Evolutionary conservation across 1,140 invertebrate species (phyloP).

Genomic region (Drosophila santomea): DNA sequence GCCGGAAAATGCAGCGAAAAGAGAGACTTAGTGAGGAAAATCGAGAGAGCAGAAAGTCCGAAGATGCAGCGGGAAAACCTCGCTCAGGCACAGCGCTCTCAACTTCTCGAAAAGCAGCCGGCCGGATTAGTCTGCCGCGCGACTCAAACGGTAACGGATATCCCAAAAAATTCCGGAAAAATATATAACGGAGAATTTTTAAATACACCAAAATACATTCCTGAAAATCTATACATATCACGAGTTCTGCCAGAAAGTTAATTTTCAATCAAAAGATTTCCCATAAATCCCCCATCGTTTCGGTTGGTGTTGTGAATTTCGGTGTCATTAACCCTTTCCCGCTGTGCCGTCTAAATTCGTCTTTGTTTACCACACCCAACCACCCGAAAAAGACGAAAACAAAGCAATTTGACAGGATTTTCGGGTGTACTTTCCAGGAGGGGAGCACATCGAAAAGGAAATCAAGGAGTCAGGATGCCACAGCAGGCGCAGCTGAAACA

Average conservation of each 20-base stretch:
- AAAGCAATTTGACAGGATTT: slow-evolving; percentile 18
- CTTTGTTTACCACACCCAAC: slow-evolving; percentile 17
- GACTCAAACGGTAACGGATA: slow-evolving; percentile 64
- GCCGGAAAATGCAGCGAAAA: slow-evolving; percentile 56
- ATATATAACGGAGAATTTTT: slow-evolving; percentile 3
- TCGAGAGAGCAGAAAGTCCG: slow-evolving; percentile 18
- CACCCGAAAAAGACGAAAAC: slow-evolving; percentile 20
- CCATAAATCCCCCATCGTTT: slow-evolving; percentile 7
- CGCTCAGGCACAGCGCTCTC: slow-evolving; percentile 15
- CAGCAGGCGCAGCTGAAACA: slow-evolving; percentile 64
- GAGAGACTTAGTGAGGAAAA: slow-evolving; percentile 20
- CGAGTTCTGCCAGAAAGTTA: slow-evolving; percentile 6
- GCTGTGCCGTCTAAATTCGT: slow-evolving; percentile 18
- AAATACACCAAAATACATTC: slow-evolving; percentile 33
- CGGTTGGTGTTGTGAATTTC: slow-evolving; percentile 13
- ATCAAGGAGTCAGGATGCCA: slow-evolving; percentile 52
- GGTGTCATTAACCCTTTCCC: slow-evolving; percentile 41
- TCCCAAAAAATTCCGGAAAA: slow-evolving; percentile 16
- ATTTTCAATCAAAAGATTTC: slow-evolving; percentile 14
- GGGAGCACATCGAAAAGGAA: not conserved
- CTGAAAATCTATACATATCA: slow-evolving; percentile 37
- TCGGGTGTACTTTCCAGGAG: slow-evolving; percentile 13
- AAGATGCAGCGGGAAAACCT: slow-evolving; percentile 48
- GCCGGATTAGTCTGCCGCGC: slow-evolving; percentile 75
- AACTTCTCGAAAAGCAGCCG: slow-evolving; percentile 53